Evolutionary conservation across 2,888 invertebrate genomes (phyloP), one percentile per base, ranked within the genome.

Genomic region (Arctia plantaginis): DNA sequence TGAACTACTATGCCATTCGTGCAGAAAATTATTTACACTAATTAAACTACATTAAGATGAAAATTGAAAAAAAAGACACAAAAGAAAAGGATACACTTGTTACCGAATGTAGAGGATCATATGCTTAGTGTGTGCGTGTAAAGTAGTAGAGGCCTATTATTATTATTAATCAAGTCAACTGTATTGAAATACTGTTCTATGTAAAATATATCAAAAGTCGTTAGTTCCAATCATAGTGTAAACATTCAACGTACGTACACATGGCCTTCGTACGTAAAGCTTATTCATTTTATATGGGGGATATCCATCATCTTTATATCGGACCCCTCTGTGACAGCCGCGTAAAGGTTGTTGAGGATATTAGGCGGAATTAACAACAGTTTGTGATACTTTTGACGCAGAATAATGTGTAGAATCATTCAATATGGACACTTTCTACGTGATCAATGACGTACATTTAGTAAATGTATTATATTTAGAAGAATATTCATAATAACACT

Each of bases 291-390:
- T 90, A 90, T 92, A 92, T 90, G 91, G 87, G 83, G 90, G 90
- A 90, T 90, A 95, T 95, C 94, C 93, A 95, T 95, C 94, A 95
- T 93, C 89, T 91, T 93, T 90, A 91, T 93, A 93, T 93, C 93
- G 91, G 91, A 88, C 90, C 89, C 90, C 84, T 90, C 88, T 92
- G 89, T 92, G 93, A 93, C 93, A 93, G 90, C 91, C 88, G 88
- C 86, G 91, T 93, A 92, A 92, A 93, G 92, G 93, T 93, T 93
- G 91, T 89, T 89, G 90, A 87, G 91, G 91, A 93, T 94, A 94
- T 94, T 94, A 94, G 93, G 89, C 88, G 87, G 91, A 94, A 94
- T 95, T 93, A 94, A 94, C 93, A 93, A 90, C 94, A 92, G 92
- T 93, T 93, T 92, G 90, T 90, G 90, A 92, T 91, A 93, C 92